These are phyloP conservation scores for Gibbula magus DNA, from an alignment of 2,888 invertebrate species.

Conservation along the genomic window DNA sequence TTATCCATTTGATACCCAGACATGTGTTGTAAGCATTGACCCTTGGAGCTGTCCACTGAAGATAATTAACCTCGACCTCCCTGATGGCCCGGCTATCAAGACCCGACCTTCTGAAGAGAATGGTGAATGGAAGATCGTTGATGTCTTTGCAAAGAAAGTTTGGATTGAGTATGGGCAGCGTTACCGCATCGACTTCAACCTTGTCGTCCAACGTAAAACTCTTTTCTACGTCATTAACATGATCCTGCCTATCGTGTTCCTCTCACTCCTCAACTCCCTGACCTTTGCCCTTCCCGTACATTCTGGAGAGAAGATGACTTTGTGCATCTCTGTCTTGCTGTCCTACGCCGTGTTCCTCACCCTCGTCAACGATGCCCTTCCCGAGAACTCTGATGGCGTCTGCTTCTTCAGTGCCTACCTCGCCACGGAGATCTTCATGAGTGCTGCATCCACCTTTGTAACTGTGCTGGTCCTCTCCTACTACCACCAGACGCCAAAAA, in stretches of 20 bases:
- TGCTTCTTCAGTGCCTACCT: slow-evolving; percentile 19
- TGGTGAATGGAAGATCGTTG: not conserved
- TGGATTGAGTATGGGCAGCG: not conserved
- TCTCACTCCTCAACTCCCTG: not conserved
- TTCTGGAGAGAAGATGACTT: slow-evolving; percentile 5
- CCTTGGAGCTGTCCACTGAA: not conserved
- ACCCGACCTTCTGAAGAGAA: not conserved
- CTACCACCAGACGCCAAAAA: not conserved
- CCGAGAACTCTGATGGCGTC: slow-evolving; percentile 17
- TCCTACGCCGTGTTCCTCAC: slow-evolving; percentile 13
- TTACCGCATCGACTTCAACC: not conserved
- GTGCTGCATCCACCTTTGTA: not conserved
- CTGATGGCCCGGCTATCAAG: not conserved
- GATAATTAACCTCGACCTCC: not conserved
- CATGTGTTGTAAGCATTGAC: not conserved
- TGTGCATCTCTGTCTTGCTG: slow-evolving; percentile 3
- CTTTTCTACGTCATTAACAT: slow-evolving; percentile 17
- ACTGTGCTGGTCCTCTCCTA: not conserved
- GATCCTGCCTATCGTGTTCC: slow-evolving; percentile 8
- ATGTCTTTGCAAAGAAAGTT: not conserved
- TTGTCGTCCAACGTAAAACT: not conserved
- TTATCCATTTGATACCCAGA: not conserved
- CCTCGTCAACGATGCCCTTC: not conserved
- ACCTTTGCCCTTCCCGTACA: not conserved
- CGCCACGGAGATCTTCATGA: slow-evolving; percentile 3